These are phyloP conservation scores for Pilophorus perplexus DNA, from an alignment of 2,888 invertebrate species.

Conservation along the genomic window DNA sequence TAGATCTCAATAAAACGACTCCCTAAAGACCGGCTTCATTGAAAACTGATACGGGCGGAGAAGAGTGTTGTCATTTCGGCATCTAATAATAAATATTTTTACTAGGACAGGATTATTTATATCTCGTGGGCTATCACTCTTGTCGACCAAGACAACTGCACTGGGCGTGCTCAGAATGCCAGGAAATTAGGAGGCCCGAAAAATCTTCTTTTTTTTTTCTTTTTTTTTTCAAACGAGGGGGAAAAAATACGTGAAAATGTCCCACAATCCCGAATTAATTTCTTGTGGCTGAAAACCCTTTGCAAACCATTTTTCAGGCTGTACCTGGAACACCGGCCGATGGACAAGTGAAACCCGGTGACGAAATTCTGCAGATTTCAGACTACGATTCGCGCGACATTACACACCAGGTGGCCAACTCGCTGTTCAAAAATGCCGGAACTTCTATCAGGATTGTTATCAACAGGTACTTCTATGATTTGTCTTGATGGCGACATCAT, in stretches of 20 bases:
- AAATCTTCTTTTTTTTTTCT: too few species aligned
- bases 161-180: neutral
- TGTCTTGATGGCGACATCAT: too few species aligned
- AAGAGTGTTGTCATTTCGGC: neutral
- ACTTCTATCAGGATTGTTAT: conserved; percentile 76
- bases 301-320: too few species aligned
- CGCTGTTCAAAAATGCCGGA: conserved; percentile 76
- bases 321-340: conserved; percentile 82
- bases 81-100: neutral
- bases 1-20: too few species aligned
- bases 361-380: conserved; percentile 85
- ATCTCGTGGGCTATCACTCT: neutral
- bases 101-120: neutral
- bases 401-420: conserved; percentile 88
- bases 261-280: too few species aligned
- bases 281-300: too few species aligned
- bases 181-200: too few species aligned
- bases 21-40: too few species aligned
- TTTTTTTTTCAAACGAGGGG: too few species aligned
- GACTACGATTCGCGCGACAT: conserved; percentile 84
- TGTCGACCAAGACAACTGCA: neutral
- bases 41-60: too few species aligned
- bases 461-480: conserved; percentile 64
- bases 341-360: conserved; percentile 80
- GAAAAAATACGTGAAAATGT: too few species aligned